Evolutionary conservation across 2,797 vertebrate genomes (phyloP).

Genomic region (Enteromius mattozi): DNA sequence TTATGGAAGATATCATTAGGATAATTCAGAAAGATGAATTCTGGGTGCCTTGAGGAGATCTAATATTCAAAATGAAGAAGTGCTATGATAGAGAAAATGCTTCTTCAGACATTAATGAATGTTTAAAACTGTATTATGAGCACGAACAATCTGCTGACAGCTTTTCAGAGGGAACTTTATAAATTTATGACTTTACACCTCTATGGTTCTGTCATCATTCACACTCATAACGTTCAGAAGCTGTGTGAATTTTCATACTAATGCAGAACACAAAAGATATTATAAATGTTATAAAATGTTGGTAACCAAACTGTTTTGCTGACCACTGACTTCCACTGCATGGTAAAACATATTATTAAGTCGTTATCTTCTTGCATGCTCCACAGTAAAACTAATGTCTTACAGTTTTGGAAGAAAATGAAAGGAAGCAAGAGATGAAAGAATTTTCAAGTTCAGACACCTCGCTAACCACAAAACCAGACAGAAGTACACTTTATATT

Average conservation of each 20-base stretch:
- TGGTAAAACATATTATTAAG: background rate
- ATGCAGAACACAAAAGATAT: background rate
- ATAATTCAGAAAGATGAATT: constrained; percentile 25
- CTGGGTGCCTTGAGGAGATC: constrained; percentile 19
- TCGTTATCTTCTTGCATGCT: background rate
- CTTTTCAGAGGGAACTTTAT: constrained; percentile 15
- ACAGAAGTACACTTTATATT: constrained; percentile 26
- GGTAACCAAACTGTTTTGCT: background rate
- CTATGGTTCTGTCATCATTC: background rate
- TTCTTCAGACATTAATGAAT: constrained; percentile 32
- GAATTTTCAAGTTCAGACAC: background rate
- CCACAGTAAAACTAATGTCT: background rate
- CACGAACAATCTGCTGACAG: constrained; percentile 3
- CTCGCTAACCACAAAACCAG: constrained; percentile 3
- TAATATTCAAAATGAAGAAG: constrained; percentile 17
- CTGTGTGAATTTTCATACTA: background rate
- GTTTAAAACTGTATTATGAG: constrained; percentile 21
- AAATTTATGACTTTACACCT: background rate
- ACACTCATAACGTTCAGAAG: background rate
- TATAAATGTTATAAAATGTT: background rate
- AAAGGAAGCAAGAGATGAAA: background rate
- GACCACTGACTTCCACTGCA: background rate
- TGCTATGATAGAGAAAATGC: constrained; percentile 8
- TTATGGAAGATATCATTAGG: constrained; percentile 27
- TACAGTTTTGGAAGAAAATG: background rate